Base-by-base conservation (phyloP, 1,140 invertebrate genomes). In the Micrasema longulum region DNA sequence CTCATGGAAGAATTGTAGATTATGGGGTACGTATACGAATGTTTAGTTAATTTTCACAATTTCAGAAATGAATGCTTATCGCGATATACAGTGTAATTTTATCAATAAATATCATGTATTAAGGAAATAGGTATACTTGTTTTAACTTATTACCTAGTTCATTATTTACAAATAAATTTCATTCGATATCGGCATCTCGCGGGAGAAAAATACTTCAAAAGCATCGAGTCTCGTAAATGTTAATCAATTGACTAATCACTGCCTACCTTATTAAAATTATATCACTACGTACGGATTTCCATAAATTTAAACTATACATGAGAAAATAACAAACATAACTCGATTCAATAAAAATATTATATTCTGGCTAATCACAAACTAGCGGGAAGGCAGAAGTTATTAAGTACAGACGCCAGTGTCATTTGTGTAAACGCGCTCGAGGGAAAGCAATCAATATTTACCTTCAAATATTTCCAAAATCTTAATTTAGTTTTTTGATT, bases 1-100 rank as follows among this genome's bases (percentile, higher is more conserved):
- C 62, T 72, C 57, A 60, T 75, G 74, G 74, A 75, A 75, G 74
- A 75, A 69, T 75, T 69, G 66, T 75, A 72, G 69, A 72, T 72
- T 72, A 75, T 66, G 74, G 73, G 74, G 62, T 75, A 75, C 74
- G 74, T 75, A 75, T 75, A 75, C 74, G 74, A 75, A 72, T 75
- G 73, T 75, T 75, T 75, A 62, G 57, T 72, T 52, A 69, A 67
- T 55, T 48, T 75, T 72, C 70, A 75, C 74, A 72, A 72, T 72
- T 72, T 74, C 62, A 22, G 60, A 57, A 63, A 57, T 65, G 69
- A 41, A 50, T 65, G 36, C 66, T 69, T 63, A 69, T 72, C 69
- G 65, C 69, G 74, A 70, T 75, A 75, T 75, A 75, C 74, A 72
- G 74, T 69, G 70, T 75, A 75, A 69, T 70, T 66, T 53, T 75